These are phyloP conservation scores for Cyanistes caeruleus DNA, from an alignment of 2,113 vertebrate genomes.

Conservation along the genomic window DNA sequence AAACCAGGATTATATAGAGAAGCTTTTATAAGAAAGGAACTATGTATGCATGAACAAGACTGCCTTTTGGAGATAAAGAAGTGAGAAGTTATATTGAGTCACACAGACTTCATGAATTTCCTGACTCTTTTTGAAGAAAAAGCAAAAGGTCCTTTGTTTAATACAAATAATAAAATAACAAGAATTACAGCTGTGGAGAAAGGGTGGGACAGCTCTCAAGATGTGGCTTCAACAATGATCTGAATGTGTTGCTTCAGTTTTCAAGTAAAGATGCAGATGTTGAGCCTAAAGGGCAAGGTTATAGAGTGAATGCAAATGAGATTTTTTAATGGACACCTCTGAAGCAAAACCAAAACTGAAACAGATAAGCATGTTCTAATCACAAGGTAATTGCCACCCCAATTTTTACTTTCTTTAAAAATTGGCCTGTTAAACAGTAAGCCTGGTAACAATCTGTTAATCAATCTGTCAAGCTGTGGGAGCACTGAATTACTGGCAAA, in stretches of 20 bases:
- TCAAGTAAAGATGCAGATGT: not conserved
- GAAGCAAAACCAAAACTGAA: constrained; percentile 11
- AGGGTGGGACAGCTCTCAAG: not conserved
- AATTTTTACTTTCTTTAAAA: not conserved
- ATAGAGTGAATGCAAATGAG: not conserved
- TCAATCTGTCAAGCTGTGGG: constrained; percentile 57
- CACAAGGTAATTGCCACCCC: constrained; percentile 13
- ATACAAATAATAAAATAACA: not conserved
- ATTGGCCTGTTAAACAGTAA: constrained; percentile 26
- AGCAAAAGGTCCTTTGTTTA: not conserved
- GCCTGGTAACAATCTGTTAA: constrained; percentile 60
- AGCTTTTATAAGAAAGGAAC: not conserved
- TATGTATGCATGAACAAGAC: not conserved
- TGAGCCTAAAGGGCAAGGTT: not conserved
- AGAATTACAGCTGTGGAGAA: not conserved
- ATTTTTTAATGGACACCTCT: not conserved
- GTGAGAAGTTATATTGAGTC: not conserved
- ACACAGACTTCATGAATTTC: not conserved
- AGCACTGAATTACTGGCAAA: constrained; percentile 40
- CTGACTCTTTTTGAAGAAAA: not conserved
- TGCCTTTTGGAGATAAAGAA: not conserved
- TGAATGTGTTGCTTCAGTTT: not conserved
- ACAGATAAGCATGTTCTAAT: not conserved
- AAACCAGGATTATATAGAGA: not conserved
- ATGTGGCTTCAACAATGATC: not conserved